These are phyloP conservation scores for Lordiphosa fenestrarum DNA, from an alignment of 2,888 invertebrate genomes.

Conservation along the genomic window DNA sequence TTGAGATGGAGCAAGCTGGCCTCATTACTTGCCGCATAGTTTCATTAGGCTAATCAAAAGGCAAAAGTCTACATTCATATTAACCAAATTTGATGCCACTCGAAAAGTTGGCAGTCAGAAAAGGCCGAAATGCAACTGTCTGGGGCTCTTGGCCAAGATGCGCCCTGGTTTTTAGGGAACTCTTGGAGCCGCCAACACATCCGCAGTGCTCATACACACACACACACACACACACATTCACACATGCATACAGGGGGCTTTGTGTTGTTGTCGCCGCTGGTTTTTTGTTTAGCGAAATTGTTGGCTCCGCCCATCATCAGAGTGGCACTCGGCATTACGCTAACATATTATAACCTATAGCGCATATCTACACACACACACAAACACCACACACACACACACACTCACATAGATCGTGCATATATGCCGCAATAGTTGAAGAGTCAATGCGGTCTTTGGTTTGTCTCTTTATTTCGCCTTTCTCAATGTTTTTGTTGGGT, in stretches of 20 bases:
- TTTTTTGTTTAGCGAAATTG: conserved; percentile 72
- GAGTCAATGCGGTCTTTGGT: conserved; percentile 72
- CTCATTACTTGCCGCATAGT: conserved; percentile 58
- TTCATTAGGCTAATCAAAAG: conserved; percentile 73
- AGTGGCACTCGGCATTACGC: conserved; percentile 72
- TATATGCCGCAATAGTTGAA: conserved; percentile 64
- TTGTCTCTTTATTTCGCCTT: conserved; percentile 67
- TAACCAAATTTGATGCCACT: conserved; percentile 65
- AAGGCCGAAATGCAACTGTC: conserved; percentile 22
- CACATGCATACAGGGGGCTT: conserved; percentile 23
- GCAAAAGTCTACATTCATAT: conserved; percentile 47
- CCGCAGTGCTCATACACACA: conserved; percentile 34
- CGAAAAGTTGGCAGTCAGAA: conserved; percentile 36
- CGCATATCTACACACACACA: conserved; percentile 37
- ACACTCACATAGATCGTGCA: conserved; percentile 13
- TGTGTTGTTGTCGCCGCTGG: conserved; percentile 50
- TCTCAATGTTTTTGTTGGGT: conserved; percentile 22
- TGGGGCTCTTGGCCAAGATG: conserved; percentile 48
- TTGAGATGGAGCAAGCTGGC: neutral
- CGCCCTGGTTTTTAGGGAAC: conserved; percentile 49
- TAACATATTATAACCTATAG: conserved; percentile 71
- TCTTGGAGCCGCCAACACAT: conserved; percentile 60
- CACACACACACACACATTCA: conserved; percentile 6
- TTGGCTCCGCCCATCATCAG: conserved; percentile 77
- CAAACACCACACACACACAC: conserved; percentile 20